Evolutionary conservation across 2,888 invertebrate species (phyloP).

Genomic region (Clistopyga incitator): DNA sequence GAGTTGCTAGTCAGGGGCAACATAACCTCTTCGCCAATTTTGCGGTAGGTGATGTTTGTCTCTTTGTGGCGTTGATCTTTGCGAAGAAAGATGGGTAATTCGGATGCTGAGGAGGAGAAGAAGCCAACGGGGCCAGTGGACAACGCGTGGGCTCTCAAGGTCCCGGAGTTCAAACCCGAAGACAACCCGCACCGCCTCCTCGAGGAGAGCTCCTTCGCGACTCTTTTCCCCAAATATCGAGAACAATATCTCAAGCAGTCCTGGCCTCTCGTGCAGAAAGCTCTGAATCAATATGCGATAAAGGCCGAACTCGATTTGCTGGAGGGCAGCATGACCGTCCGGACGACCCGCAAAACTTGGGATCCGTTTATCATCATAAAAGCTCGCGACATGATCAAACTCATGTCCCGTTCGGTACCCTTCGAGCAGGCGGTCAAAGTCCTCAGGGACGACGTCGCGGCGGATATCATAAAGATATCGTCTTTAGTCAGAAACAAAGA

Average conservation of each 20-base stretch:
- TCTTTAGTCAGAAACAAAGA: slow-evolving; percentile 95
- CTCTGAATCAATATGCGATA: slow-evolving; percentile 91
- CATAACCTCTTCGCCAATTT: slow-evolving; percentile 20
- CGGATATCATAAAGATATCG: slow-evolving; percentile 98
- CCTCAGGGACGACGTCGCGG: slow-evolving; percentile 94
- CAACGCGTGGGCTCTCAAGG: slow-evolving; percentile 94
- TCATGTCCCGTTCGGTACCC: slow-evolving; percentile 97
- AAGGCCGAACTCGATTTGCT: slow-evolving; percentile 96
- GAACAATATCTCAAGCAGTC: slow-evolving; percentile 97
- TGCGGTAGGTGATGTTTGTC: not conserved
- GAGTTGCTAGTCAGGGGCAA: not conserved
- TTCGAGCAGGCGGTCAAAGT: slow-evolving; percentile 97
- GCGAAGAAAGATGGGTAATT: slow-evolving; percentile 77
- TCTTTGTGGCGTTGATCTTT: not conserved
- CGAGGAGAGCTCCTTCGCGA: slow-evolving; percentile 98
- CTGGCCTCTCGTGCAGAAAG: slow-evolving; percentile 97
- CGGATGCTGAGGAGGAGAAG: slow-evolving; percentile 79
- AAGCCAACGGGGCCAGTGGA: slow-evolving; percentile 87
- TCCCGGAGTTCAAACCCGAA: slow-evolving; percentile 94
- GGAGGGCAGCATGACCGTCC: slow-evolving; percentile 97
- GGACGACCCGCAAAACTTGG: slow-evolving; percentile 98
- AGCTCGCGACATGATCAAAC: slow-evolving; percentile 97
- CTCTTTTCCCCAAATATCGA: slow-evolving; percentile 98
- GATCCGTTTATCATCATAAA: slow-evolving; percentile 99
- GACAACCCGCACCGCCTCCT: slow-evolving; percentile 95